These are phyloP conservation scores for Phylloscopus trochiloides DNA, from an alignment of 2,113 vertebrate genomes.

Conservation along the genomic window DNA sequence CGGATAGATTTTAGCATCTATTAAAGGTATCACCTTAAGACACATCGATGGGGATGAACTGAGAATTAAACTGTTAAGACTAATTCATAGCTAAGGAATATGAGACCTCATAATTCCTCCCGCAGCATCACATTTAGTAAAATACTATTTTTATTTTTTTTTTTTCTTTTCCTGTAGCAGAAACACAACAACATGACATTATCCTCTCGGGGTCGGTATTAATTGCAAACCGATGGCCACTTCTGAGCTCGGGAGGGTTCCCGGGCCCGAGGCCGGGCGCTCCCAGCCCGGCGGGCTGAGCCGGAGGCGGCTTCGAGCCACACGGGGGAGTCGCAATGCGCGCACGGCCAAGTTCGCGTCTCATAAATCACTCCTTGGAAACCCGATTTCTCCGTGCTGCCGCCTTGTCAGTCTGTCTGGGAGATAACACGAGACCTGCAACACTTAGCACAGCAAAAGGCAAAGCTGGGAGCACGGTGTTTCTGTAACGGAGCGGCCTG, in stretches of 20 bases:
- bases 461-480: background rate
- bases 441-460: background rate
- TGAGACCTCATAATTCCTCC: conserved; percentile 14
- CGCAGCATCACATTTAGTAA: background rate
- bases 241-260: background rate
- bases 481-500: background rate
- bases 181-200: background rate
- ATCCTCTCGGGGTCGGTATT: background rate
- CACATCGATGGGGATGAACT: background rate
- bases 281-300: background rate
- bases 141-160: background rate
- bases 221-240: background rate
- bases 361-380: conserved; percentile 42
- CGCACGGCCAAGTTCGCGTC: background rate
- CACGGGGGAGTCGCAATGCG: conserved; percentile 74
- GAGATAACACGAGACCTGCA: background rate
- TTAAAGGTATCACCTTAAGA: conserved; percentile 10
- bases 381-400: conserved; percentile 10
- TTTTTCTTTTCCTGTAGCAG: background rate
- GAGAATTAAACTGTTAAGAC: background rate
- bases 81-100: conserved; percentile 46
- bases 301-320: conserved; percentile 25
- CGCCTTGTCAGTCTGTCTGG: background rate
- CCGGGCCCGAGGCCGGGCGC: background rate
- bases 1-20: background rate